Percentiles rank a stretch among this genome's conserved stretches.
phyloP scores from a whole-genome alignment of 1,140 invertebrate genomes.

The Contarinia nasturtii region DNA sequence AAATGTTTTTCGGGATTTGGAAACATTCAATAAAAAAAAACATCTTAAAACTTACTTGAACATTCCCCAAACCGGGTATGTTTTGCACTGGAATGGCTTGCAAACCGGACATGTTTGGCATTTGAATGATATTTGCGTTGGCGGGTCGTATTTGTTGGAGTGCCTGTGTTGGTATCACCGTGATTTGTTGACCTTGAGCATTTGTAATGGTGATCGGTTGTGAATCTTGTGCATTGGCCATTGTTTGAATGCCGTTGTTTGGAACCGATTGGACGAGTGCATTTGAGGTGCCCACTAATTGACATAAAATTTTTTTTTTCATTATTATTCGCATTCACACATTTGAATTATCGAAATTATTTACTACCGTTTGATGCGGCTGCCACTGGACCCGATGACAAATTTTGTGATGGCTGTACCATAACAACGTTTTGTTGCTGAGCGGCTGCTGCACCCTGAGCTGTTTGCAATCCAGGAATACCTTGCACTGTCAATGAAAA shows the following conservation, averaged over 20 bases:
- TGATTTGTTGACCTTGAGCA: slow-evolving; percentile 48
- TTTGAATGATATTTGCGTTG: slow-evolving; percentile 14
- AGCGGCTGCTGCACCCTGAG: slow-evolving; percentile 3
- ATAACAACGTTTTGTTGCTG: slow-evolving; percentile 8
- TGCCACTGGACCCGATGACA: neutral
- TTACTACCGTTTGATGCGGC: too few relatives aligned
- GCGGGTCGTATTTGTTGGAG: neutral
- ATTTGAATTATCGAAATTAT: too few relatives aligned
- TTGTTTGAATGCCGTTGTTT: neutral
- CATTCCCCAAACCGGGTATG: slow-evolving; percentile 54
- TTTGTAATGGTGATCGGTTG: slow-evolving; percentile 41
- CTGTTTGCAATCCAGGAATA: slow-evolving; percentile 9
- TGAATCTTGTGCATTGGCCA: slow-evolving; percentile 2
- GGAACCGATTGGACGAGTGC: too few relatives aligned
- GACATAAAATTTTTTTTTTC: too few relatives aligned
- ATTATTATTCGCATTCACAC: too few relatives aligned
- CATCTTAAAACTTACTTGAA: slow-evolving; percentile 31
- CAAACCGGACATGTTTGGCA: slow-evolving; percentile 20
- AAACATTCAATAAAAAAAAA: neutral
- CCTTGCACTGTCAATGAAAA: neutral
- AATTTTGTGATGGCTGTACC: slow-evolving; percentile 5
- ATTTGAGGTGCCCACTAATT: too few relatives aligned
- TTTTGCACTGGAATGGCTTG: slow-evolving; percentile 46
- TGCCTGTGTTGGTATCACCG: slow-evolving; percentile 45
- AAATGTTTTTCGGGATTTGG: neutral